Base-by-base conservation (phyloP, 2,888 invertebrate genomes). In the Dendrolimus pini region DNA sequence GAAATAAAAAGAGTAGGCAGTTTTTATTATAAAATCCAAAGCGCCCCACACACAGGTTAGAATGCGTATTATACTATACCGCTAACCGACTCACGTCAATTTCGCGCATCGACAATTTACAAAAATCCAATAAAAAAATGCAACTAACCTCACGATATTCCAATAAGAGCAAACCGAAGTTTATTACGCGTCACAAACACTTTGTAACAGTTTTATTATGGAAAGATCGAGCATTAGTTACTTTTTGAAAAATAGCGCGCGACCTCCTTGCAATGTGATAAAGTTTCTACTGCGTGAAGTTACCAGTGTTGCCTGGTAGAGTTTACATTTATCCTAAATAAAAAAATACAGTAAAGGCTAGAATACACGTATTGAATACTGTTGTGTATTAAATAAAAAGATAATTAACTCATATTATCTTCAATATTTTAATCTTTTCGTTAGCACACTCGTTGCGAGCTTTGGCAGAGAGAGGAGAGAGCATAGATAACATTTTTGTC, bases 71-170 rank as follows among this genome's bases (percentile, higher is more conserved):
- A 14, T 52, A 56, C 57, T 9, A 14, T 12, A 62, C 63, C 64
- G 65, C 62, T 64, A 63, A 13, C 47, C 58, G 61, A 62, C 56
- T 58, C 62, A 62, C 60, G 62, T 59, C 57, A 63, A 60, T 61
- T 63, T 60, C 59, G 62, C 60, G 56, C 56, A 56, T 41, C 58
- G 53, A 10, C 47, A 12, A 10, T 47, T 47, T 47, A 47, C 9
- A 47, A 47, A 47, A 47, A 9, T 8, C 9, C 47, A 47, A 47
- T 47, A 47, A 47, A 56, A 59, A 60, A 59, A 55, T 54, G 56
- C 30, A 60, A 66, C 66, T 57, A 60, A 66, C 66, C 64, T 66
- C 57, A 63, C 61, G 61, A 58, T 47, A 56, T 55, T 62, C 61
- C 63, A 62, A 47, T 47, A 47, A 47, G 47, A 47, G 12, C 47